These are phyloP conservation scores for Heliconius charithonia DNA, from an alignment of 2,888 invertebrate genomes.

Conservation along the genomic window DNA sequence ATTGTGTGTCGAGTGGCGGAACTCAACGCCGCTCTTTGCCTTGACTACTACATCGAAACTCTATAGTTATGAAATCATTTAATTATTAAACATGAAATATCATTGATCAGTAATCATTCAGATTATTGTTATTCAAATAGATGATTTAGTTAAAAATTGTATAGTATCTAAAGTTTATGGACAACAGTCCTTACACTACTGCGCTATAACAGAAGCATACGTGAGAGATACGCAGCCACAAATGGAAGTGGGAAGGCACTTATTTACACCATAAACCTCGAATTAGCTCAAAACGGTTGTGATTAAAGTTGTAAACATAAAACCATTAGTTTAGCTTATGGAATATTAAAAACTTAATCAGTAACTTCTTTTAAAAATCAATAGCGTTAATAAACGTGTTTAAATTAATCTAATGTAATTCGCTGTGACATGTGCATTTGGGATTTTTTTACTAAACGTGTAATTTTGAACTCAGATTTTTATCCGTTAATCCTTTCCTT, in stretches of 20 bases:
- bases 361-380: constrained; percentile 28
- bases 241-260: constrained; percentile 44
- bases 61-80: too few species aligned
- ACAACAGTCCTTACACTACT: constrained; percentile 43
- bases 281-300: constrained; percentile 44
- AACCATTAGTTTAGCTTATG: constrained; percentile 35
- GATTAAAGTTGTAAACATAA: constrained; percentile 43
- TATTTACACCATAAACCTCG: constrained; percentile 43
- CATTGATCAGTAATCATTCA: too few species aligned
- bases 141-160: not conserved
- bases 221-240: constrained; percentile 44
- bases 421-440: not conserved
- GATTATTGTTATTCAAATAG: not conserved
- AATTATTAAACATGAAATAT: not conserved
- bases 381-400: constrained; percentile 22
- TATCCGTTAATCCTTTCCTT: not conserved
- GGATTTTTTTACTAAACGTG: not conserved
- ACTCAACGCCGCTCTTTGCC: too few species aligned
- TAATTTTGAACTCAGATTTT: not conserved
- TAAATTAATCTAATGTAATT: not conserved
- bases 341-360: constrained; percentile 35
- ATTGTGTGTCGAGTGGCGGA: too few species aligned
- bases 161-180: not conserved
- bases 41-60: too few species aligned
- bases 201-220: constrained; percentile 48